A percentile compares a stretch with the other conserved stretches of the same genome.
Evolutionary conservation across 2,888 invertebrate genomes (phyloP).

Genomic region (Hanleya hanleyi): DNA sequence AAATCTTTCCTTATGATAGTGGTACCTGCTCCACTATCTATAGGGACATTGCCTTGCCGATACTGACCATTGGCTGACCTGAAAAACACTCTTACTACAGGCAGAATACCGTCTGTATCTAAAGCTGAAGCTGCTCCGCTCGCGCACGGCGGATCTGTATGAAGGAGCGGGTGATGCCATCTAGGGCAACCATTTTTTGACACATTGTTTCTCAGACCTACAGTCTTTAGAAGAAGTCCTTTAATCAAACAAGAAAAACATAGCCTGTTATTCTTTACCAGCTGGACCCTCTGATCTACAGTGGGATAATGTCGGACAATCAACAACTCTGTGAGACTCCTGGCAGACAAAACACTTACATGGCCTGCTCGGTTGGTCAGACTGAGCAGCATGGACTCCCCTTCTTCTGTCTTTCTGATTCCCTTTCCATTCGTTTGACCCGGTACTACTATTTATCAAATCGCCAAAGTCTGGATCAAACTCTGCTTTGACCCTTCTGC

Average conservation of each 20-base stretch:
- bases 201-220: not conserved
- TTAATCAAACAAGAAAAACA: constrained; percentile 15
- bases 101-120: constrained; percentile 10
- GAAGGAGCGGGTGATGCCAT: constrained; percentile 13
- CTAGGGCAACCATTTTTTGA: not conserved
- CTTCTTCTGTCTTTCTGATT: not conserved
- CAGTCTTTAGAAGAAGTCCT: not conserved
- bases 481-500: constrained; percentile 11
- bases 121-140: not conserved
- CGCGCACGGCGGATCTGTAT: constrained; percentile 4
- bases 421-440: not conserved
- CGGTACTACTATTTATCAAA: not conserved
- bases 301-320: constrained; percentile 7
- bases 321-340: not conserved
- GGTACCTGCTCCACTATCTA: constrained; percentile 20
- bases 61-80: constrained; percentile 8
- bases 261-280: constrained; percentile 1
- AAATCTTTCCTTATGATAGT: constrained; percentile 22
- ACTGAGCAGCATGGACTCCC: not conserved
- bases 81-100: constrained; percentile 16
- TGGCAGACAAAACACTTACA: constrained; percentile 4
- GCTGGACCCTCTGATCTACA: not conserved
- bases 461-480: constrained; percentile 26
- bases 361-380: not conserved
- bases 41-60: constrained; percentile 14